A percentile compares a stretch with the other conserved stretches of the same genome.
phyloP scores from a whole-genome alignment of 1,140 invertebrate genomes.

The Eumeta japonica region DNA sequence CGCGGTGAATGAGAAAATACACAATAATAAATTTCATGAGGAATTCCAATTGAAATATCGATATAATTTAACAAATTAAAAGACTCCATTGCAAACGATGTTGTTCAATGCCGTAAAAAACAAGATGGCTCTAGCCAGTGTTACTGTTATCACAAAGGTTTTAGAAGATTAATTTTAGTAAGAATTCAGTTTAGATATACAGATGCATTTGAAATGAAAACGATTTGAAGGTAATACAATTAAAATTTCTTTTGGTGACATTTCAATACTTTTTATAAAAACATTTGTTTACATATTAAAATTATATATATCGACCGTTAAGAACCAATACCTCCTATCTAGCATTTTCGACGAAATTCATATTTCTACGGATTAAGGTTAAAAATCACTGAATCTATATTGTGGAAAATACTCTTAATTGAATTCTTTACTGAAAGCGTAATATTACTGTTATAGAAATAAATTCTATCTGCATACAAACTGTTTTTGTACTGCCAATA shows the following conservation, averaged over 20 bases:
- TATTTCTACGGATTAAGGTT: no score
- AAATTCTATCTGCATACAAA: no score
- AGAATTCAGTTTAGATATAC: background rate
- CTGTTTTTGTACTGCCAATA: no score
- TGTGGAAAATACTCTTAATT: no score
- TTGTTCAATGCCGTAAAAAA: slow-evolving; percentile 50
- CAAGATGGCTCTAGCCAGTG: slow-evolving; percentile 33
- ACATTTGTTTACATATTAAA: no score
- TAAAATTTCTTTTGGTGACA: background rate
- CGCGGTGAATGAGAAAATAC: slow-evolving; percentile 43
- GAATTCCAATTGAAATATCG: slow-evolving; percentile 47
- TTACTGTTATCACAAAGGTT: background rate
- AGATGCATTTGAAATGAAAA: slow-evolving; percentile 3
- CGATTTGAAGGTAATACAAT: background rate
- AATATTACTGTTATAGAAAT: no score
- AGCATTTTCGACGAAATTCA: no score
- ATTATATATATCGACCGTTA: no score
- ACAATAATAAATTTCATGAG: slow-evolving; percentile 53
- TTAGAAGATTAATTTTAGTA: background rate
- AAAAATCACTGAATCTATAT: no score
- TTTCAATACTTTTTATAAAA: slow-evolving; percentile 25
- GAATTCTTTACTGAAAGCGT: no score
- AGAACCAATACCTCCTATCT: no score
- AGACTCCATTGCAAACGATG: slow-evolving; percentile 58
- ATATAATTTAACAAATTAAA: slow-evolving; percentile 50